These are phyloP conservation scores for Biston stratarius DNA, from an alignment of 2,888 invertebrate genomes.

Conservation along the genomic window DNA sequence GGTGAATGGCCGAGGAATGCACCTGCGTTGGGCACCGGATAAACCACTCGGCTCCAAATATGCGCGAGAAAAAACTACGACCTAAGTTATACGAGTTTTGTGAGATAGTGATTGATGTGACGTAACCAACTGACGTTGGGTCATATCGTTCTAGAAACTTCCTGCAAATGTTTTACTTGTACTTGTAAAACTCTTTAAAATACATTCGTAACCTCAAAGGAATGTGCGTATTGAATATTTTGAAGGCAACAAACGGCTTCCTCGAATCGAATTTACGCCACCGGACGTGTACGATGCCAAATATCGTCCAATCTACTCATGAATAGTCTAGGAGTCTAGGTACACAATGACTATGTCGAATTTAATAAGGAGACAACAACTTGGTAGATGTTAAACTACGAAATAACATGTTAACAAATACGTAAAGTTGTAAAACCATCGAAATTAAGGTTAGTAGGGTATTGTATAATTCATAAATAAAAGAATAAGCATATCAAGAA, in stretches of 20 bases:
- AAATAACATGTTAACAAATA: slow-evolving; percentile 1
- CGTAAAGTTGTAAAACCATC: slow-evolving; percentile 8
- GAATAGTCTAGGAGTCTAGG: slow-evolving; percentile 11
- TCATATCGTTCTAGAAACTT: slow-evolving; percentile 23
- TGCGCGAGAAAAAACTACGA: slow-evolving; percentile 69
- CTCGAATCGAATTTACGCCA: slow-evolving; percentile 42
- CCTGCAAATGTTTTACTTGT: slow-evolving; percentile 5
- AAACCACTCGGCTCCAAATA: slow-evolving; percentile 67
- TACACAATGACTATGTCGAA: background rate
- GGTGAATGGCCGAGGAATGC: slow-evolving; percentile 76
- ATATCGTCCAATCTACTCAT: slow-evolving; percentile 45
- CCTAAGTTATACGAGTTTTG: slow-evolving; percentile 58
- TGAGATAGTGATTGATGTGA: slow-evolving; percentile 50
- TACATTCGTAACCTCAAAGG: slow-evolving; percentile 20
- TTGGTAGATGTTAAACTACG: background rate
- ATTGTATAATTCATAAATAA: slow-evolving; percentile 16
- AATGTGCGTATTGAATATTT: slow-evolving; percentile 38
- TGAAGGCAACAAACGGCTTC: slow-evolving; percentile 19
- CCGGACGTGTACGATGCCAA: slow-evolving; percentile 50
- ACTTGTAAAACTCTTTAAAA: slow-evolving; percentile 15
- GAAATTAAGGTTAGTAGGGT: slow-evolving; percentile 32
- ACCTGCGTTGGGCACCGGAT: slow-evolving; percentile 69
- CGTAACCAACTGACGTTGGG: slow-evolving; percentile 30
- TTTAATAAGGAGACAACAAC: background rate
- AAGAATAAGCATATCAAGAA: slow-evolving; percentile 26